These are phyloP conservation scores for Ptilorrhoa leucosticta DNA, from an alignment of 2,113 vertebrate genomes.

Conservation along the genomic window DNA sequence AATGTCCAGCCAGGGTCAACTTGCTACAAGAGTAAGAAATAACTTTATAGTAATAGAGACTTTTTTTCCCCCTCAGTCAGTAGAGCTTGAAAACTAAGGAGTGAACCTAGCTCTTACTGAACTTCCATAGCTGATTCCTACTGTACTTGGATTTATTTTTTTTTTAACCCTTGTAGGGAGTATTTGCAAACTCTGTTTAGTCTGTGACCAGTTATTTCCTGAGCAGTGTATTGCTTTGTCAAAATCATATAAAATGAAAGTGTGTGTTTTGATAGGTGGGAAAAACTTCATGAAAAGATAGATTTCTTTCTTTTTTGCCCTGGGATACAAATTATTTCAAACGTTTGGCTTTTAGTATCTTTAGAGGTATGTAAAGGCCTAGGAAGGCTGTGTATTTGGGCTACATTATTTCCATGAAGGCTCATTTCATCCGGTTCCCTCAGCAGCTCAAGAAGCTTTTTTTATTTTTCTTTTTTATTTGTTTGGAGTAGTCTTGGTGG, in stretches of 20 bases:
- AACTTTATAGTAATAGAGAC: background rate
- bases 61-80: background rate
- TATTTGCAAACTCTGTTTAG: background rate
- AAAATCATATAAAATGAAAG: background rate
- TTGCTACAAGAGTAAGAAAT: background rate
- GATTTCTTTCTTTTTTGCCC: background rate
- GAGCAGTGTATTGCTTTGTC: background rate
- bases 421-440: background rate
- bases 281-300: background rate
- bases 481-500: background rate
- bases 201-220: background rate
- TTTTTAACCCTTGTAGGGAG: background rate
- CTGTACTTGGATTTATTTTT: background rate
- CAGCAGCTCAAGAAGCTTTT: background rate
- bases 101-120: background rate
- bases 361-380: background rate
- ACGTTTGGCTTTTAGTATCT: background rate
- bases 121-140: background rate
- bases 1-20: background rate
- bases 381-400: background rate
- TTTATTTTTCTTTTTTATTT: background rate
- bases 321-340: background rate
- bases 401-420: background rate
- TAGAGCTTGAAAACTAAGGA: background rate
- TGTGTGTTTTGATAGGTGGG: background rate